Evolutionary conservation across 2,113 vertebrate genomes (phyloP), one percentile per base, ranked within the genome.

Genomic region (Pipra filicauda): DNA sequence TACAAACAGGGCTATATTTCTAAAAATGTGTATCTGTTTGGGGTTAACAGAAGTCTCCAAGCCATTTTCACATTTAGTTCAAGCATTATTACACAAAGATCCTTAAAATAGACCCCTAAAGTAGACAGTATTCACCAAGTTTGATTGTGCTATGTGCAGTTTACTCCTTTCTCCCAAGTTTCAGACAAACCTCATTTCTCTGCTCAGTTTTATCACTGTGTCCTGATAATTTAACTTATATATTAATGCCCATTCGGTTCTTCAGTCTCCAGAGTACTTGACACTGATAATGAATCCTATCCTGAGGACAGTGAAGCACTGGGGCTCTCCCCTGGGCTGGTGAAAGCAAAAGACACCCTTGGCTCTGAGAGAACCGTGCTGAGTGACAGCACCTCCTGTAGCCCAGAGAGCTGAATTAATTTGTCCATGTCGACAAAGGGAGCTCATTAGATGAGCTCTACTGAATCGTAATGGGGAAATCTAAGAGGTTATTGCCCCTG

Each of bases 301-400:
- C 71, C 37, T 0, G 1, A 67, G n/a, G 67, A 43, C 0, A 1
- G 18, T 9, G 22, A 80, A 61, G 11, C 1, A 3, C 15, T 18
- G 52, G 49, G 22, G 37, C 23, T 27, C 1, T 24, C 72, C 65
- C 66, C 27, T 23, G 19, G 41, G 46, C 21, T 51, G n/a, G 17
- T 18, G 33, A 18, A 76, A 85, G 51, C 55, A 83, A 76, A 70
- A 43, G 57, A 28, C 9, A 7, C 27, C 46, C 11, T 2, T 2
- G 1, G 13, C 35, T 70, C 35, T 3, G 4, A 11, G 44, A 31
- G 17, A 66, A 5, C 19, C 6, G 16, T 46, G 44, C 58, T 0
- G 1, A 69, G n/a, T 14, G 46, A n/a, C 2, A 0, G 37, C 19
- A 6, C 7, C 55, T 86, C 70, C 69, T 17, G 15, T 44, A 80